phyloP scores from a whole-genome alignment of 2,113 vertebrate species.

The Cheirogaleus medius region DNA sequence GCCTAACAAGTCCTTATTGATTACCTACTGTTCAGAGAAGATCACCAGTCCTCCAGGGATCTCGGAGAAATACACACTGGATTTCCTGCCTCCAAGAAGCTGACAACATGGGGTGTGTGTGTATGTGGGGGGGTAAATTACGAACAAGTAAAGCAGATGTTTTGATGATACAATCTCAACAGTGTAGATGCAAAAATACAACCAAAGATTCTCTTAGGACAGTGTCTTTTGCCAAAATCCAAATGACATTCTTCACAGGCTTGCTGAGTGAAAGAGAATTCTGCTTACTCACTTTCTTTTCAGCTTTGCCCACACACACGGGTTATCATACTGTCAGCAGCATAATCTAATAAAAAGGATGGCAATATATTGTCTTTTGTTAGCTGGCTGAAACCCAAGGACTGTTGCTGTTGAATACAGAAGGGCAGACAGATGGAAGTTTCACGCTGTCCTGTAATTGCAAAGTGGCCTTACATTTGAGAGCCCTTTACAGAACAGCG shows the following conservation, averaged over 20 bases:
- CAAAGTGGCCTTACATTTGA: constrained; percentile 44
- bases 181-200: not conserved
- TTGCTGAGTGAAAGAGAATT: constrained; percentile 65
- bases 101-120: not conserved
- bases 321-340: constrained; percentile 52
- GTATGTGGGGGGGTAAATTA: not conserved
- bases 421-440: constrained; percentile 66
- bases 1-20: constrained; percentile 73
- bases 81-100: constrained; percentile 45
- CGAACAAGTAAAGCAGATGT: constrained; percentile 1
- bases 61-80: constrained; percentile 43
- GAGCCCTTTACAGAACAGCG: constrained; percentile 34
- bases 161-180: not conserved
- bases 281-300: constrained; percentile 20
- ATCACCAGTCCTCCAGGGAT: constrained; percentile 38
- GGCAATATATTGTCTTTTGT: constrained; percentile 48
- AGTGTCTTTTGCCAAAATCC: constrained; percentile 52
- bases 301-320: constrained; percentile 10
- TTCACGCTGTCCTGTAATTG: constrained; percentile 64
- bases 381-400: constrained; percentile 68
- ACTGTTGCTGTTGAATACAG: constrained; percentile 40
- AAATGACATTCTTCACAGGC: constrained; percentile 63
- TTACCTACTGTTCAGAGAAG: constrained; percentile 66
- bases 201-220: not conserved
- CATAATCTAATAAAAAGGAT: constrained; percentile 59